Percentiles rank a stretch among this genome's conserved stretches.
These are phyloP conservation scores for Megalurothrips usitatus DNA, from an alignment of 2,888 invertebrate species.

Conservation along the genomic window DNA sequence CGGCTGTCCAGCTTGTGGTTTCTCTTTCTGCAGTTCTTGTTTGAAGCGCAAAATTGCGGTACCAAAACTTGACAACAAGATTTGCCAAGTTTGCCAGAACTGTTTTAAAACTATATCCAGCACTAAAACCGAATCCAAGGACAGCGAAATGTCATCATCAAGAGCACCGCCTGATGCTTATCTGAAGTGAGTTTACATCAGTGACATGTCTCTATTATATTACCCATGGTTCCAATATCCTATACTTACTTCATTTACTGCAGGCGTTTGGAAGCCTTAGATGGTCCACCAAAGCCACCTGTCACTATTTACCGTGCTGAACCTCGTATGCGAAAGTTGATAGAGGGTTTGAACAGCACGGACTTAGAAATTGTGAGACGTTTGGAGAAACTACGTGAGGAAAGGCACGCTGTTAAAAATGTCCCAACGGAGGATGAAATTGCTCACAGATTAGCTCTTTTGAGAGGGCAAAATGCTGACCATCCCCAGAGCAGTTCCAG, in stretches of 20 bases:
- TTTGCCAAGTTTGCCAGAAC: background rate
- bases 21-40: conserved; percentile 8
- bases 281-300: background rate
- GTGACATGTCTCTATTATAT: background rate
- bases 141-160: background rate
- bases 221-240: background rate
- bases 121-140: background rate
- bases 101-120: background rate
- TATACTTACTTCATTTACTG: background rate
- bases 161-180: background rate
- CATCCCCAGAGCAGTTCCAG: background rate
- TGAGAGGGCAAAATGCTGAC: background rate
- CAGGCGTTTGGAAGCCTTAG: background rate
- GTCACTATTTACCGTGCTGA: conserved; percentile 1
- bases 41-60: background rate
- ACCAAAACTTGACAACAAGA: background rate
- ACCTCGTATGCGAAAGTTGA: background rate
- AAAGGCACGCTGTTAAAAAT: background rate
- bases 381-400: background rate
- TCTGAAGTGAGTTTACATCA: background rate
- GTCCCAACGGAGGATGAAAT: background rate
- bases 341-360: background rate
- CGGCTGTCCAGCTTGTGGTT: background rate
- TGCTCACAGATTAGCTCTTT: background rate
- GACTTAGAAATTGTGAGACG: conserved; percentile 7